Evolutionary conservation across 1,140 invertebrate genomes (phyloP).

Genomic region (Macrobrachium rosenbergii): DNA sequence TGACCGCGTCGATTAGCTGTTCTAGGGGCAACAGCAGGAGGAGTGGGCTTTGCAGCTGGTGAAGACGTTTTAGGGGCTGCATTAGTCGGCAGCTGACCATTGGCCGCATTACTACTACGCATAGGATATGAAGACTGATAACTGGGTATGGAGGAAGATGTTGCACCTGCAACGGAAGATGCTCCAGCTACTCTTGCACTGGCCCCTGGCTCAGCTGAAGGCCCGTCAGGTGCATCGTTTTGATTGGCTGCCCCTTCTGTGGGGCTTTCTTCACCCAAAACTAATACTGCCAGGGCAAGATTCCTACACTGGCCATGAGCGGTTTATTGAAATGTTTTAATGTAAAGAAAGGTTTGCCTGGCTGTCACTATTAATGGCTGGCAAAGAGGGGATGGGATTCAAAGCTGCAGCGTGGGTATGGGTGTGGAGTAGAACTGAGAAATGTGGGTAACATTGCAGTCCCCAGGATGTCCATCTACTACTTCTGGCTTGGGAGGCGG

Average conservation of each 20-base stretch:
- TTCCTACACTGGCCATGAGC: constrained; percentile 48
- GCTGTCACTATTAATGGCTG: constrained; percentile 48
- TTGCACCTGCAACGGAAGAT: constrained; percentile 20
- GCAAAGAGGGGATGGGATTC: constrained; percentile 21
- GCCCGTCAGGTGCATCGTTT: constrained; percentile 26
- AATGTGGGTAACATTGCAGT: constrained; percentile 31
- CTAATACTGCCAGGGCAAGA: constrained; percentile 53
- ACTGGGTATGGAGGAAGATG: not conserved
- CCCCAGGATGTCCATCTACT: constrained; percentile 18
- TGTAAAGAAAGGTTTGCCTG: constrained; percentile 14
- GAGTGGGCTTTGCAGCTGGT: constrained; percentile 28
- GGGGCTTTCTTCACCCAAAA: constrained; percentile 45
- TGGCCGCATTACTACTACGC: constrained; percentile 23
- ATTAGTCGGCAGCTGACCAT: constrained; percentile 46
- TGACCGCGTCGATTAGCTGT: constrained; percentile 37
- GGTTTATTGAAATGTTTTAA: no score
- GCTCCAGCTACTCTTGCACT: constrained; percentile 12
- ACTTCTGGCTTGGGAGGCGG: constrained; percentile 33
- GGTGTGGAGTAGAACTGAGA: constrained; percentile 21
- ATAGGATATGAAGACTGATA: constrained; percentile 11
- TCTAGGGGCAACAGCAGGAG: constrained; percentile 49
- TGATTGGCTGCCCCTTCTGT: constrained; percentile 35
- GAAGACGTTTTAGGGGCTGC: constrained; percentile 23
- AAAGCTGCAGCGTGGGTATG: constrained; percentile 32
- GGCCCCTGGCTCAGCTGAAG: constrained; percentile 19